Evolutionary conservation across 2,888 invertebrate species (phyloP).

Genomic region (Trissonchulus sp.): DNA sequence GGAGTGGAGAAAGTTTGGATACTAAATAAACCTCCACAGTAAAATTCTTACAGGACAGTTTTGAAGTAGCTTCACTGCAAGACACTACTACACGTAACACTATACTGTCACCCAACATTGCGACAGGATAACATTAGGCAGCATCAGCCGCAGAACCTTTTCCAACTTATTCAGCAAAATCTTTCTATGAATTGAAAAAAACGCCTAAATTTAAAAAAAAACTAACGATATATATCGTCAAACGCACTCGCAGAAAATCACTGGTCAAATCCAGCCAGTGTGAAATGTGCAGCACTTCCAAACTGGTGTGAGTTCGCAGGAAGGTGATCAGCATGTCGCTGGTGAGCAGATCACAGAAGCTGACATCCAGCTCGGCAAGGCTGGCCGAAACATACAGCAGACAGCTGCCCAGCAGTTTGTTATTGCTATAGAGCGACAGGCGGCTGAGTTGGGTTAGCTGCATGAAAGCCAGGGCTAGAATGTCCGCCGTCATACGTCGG

Average conservation of each 20-base stretch:
- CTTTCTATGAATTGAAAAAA: too few species aligned
- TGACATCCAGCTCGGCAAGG: not conserved
- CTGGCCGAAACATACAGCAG: not conserved
- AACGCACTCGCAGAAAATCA: not conserved
- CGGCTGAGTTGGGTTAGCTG: not conserved
- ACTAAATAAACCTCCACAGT: too few species aligned
- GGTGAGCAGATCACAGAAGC: not conserved
- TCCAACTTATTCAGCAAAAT: too few species aligned
- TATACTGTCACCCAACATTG: too few species aligned
- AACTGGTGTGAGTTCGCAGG: not conserved
- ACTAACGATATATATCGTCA: too few species aligned
- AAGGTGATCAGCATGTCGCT: not conserved
- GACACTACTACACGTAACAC: too few species aligned
- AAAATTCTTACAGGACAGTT: too few species aligned
- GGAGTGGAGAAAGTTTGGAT: too few species aligned
- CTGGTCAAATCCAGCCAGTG: not conserved
- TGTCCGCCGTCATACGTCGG: not conserved
- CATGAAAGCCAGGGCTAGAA: not conserved
- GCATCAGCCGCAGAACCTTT: too few species aligned
- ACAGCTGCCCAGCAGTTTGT: not conserved
- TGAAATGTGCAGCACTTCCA: not conserved
- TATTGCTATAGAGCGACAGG: conserved; percentile 11
- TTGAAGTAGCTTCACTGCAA: too few species aligned
- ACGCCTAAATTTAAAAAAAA: too few species aligned
- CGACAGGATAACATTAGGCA: too few species aligned